phyloP scores from a whole-genome alignment of 2,113 vertebrate species.

The Sinosuthora webbiana region DNA sequence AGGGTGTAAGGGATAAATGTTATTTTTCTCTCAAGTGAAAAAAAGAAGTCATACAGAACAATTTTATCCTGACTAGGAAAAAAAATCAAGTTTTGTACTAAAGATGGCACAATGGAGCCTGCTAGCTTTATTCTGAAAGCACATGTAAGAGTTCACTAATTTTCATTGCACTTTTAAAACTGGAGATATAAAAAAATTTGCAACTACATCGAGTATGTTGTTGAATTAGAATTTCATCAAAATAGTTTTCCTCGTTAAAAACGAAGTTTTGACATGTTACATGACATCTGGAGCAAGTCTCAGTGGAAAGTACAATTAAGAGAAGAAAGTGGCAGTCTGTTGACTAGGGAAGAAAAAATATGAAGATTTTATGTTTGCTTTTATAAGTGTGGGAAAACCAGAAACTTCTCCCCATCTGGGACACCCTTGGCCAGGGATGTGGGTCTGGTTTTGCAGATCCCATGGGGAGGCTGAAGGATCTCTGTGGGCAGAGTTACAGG shows the following conservation, averaged over 20 bases:
- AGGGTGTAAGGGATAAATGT: not conserved
- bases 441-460: not conserved
- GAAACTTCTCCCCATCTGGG: not conserved
- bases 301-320: not conserved
- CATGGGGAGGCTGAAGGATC: not conserved
- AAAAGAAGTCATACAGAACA: not conserved
- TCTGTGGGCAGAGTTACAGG: not conserved
- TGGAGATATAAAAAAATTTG: not conserved
- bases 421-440: not conserved
- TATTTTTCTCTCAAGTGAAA: not conserved
- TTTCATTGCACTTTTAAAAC: not conserved
- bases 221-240: not conserved
- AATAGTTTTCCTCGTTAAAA: not conserved
- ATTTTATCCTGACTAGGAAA: not conserved
- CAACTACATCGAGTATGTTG: not conserved
- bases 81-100: not conserved
- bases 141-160: not conserved
- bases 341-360: fast-evolving
- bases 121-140: not conserved
- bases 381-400: not conserved
- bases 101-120: not conserved
- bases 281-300: not conserved
- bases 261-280: not conserved
- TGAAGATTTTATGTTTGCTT: not conserved
- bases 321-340: not conserved